Evolutionary conservation across 2,797 vertebrate species (phyloP), one percentile per base, ranked within the genome.

Genomic region (Zenarchopterus dispar): DNA sequence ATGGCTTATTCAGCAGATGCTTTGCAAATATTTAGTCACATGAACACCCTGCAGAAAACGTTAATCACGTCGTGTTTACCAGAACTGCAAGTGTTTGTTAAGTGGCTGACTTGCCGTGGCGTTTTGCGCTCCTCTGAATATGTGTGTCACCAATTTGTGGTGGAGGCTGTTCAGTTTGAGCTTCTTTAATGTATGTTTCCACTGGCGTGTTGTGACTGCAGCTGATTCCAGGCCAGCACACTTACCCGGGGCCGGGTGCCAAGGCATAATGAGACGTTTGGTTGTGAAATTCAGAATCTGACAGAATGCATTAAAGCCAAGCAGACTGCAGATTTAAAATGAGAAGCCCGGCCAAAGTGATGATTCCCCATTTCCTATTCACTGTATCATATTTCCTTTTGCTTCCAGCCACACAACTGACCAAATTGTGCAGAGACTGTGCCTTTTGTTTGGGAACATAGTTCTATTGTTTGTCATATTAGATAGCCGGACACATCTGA

Each of bases 281-380:
- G 82, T 90, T 88, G 84, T 86, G 86, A 89, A 89, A 92, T 90
- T 90, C 82, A 43, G 74, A 91, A 90, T 91, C 88, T 92, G 90
- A 92, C 90, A 92, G 88, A 88, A 90, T 82, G 83, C 87, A 90
- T 92, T 93, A 92, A 90, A 87, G 82, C 81, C 74, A 52, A 84
- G 79, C 79, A 88, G 80, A 80, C 81, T 86, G 86, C 88, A 85
- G 82, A 89, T 84, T 82, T 69, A 41, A 84, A 73, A 75, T 62
- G 80, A 84, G 71, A 70, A 71, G 84, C 67, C 67, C 21, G 78
- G 81, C 76, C 84, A 78, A 85, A 88, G 79, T 78, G 75, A 88
- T 82, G 87, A 81, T 84, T 89, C 87, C 72, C 79, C 70, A 65
- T 88, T 89, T 85, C 67, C 68, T 63, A 70, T 67, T 60, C 51